Base-by-base conservation (phyloP, 2,888 invertebrate species). In the Pristionchus arcanus region DNA sequence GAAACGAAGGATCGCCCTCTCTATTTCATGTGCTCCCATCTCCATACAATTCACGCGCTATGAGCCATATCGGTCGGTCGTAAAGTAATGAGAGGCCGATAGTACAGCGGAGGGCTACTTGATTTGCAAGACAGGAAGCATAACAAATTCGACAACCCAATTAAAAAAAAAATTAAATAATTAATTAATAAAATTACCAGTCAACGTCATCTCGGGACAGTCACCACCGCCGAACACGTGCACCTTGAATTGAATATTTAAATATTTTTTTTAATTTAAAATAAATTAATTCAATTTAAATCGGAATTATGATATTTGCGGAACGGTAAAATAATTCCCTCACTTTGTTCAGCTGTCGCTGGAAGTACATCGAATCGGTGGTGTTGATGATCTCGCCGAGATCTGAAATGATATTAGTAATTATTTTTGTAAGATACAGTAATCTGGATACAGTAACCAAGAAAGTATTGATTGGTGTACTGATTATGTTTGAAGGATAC, bases 201-300 rank as follows among this genome's bases (percentile, higher is more conserved):
- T 96, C 13, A 97, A 95, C 0, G 97, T 96, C 96, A 96, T 97
- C 95, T 97, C 97, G 0, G 97, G 97, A 94, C 97, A 97, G 94
- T 97, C 97, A 0, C 97, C 97, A 0, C 97, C 97, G 0, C 97
- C 97, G 91, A 96, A 96, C 4, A 97, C 96, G 42, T 93, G 92
- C 59, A 93, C 92, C 89, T 93, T 91, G 49, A 89, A 37, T 53
- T 37, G 7, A 31, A 77, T 49, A 37, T 66, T 34, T 92, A 55
- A 2, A 9, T 59, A 59, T n/a, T 63, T 63, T n/a, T 11, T 63
- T 21, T 2, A 63, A n/a, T 25, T 3, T 49, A 49, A n/a, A 25
- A 9, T n/a, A 63, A 21, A 59, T 59, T 59, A 53, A 11, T 53
- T 53, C 25, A 21, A 55, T 55, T 53, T 11, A 55, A 55, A 63